Conservation (phyloP, 1,140 invertebrate genomes). For the Tyrophagus putrescentiae region DNA sequence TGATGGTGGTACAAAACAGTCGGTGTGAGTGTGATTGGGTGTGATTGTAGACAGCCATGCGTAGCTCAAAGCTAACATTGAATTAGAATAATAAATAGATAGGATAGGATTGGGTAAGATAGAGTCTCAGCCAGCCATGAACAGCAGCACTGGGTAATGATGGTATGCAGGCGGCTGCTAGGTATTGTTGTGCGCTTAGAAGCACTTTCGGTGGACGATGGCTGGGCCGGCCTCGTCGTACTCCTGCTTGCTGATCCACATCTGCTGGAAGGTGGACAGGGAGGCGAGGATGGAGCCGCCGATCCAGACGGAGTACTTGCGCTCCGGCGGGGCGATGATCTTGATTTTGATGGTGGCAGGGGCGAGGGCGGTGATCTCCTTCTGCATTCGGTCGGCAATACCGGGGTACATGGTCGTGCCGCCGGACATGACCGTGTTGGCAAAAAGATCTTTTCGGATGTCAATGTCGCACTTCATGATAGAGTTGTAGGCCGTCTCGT, state of each 20-base stretch:
- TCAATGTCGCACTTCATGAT: slow-evolving; percentile 79
- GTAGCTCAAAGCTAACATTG: no score
- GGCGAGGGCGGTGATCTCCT: slow-evolving; percentile 71
- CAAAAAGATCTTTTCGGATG: slow-evolving; percentile 58
- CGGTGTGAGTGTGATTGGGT: no score
- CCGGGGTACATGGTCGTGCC: slow-evolving; percentile 67
- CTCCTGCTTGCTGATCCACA: slow-evolving; percentile 89
- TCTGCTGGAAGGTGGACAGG: slow-evolving; percentile 73
- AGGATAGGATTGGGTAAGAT: no score
- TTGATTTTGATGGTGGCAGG: slow-evolving; percentile 78
- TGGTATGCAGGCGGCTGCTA: no score
- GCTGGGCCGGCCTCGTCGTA: slow-evolving; percentile 85
- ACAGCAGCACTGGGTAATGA: no score
- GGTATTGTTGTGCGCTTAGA: slow-evolving; percentile 48
- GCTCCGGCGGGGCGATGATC: slow-evolving; percentile 80
- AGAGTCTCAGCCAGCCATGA: no score
- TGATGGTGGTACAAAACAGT: no score
- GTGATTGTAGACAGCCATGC: no score
- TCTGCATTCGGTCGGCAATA: slow-evolving; percentile 66
- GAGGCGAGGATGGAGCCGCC: slow-evolving; percentile 70
- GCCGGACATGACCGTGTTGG: slow-evolving; percentile 63
- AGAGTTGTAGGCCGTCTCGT: slow-evolving; percentile 71
- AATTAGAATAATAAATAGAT: no score
- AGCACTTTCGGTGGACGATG: slow-evolving; percentile 85
- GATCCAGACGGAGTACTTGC: slow-evolving; percentile 85